phyloP scores from a whole-genome alignment of 2,797 vertebrate species.

The Gastrophryne carolinensis region DNA sequence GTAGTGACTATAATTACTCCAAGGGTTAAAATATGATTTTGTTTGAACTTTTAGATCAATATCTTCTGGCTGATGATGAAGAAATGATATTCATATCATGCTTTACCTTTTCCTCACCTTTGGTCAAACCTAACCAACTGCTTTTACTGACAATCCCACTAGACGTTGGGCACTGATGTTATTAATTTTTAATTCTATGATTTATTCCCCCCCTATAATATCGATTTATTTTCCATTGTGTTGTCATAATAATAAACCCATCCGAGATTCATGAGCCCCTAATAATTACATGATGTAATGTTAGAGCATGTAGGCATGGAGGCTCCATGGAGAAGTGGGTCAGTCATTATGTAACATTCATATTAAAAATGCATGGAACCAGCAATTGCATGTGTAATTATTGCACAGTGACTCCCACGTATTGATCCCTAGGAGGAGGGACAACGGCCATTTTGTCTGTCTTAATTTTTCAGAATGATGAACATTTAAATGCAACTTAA shows the following conservation, averaged over 20 bases:
- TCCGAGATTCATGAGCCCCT: constrained; percentile 32
- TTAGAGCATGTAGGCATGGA: not conserved
- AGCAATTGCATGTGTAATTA: constrained; percentile 45
- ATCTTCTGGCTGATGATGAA: no score
- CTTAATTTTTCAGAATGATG: no score
- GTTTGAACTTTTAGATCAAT: no score
- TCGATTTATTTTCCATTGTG: constrained; percentile 27
- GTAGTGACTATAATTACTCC: no score
- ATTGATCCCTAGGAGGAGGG: constrained; percentile 7
- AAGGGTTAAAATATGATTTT: no score
- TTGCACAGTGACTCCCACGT: constrained; percentile 25
- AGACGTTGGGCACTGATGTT: not conserved
- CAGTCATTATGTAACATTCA: constrained; percentile 8
- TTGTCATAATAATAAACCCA: constrained; percentile 24
- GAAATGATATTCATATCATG: not conserved
- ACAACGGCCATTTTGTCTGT: constrained; percentile 17
- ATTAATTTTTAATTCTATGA: constrained; percentile 42
- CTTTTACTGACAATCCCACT: constrained; percentile 6
- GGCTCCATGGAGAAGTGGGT: constrained; percentile 4
- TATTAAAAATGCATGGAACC: constrained; percentile 34
- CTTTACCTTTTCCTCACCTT: not conserved
- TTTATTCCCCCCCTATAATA: constrained; percentile 33
- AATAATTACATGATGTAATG: constrained; percentile 43
- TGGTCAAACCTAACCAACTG: not conserved
- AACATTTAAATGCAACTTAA: no score